Evolutionary conservation across 2,888 invertebrate genomes (phyloP).

Genomic region (Epinotia ramella): DNA sequence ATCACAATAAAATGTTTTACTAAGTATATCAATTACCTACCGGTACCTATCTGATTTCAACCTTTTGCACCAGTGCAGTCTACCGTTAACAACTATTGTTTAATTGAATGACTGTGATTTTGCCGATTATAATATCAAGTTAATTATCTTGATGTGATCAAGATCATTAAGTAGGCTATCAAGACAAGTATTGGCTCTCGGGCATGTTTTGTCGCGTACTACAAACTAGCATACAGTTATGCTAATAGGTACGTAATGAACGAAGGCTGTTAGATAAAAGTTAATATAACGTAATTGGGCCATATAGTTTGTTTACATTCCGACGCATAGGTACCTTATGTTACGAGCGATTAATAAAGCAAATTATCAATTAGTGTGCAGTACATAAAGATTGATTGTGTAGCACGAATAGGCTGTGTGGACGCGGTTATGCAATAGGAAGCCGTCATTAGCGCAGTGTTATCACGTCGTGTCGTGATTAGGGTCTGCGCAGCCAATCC

Average conservation of each 20-base stretch:
- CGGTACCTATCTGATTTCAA: not conserved
- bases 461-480: conserved; percentile 83
- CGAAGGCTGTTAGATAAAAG: conserved; percentile 24
- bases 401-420: conserved; percentile 46
- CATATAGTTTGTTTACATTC: conserved; percentile 30
- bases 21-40: not conserved
- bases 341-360: conserved; percentile 27
- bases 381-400: conserved; percentile 25
- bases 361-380: conserved; percentile 35
- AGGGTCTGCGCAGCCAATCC: conserved; percentile 79
- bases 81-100: not conserved
- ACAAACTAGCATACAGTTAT: conserved; percentile 15
- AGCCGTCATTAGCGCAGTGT: conserved; percentile 78
- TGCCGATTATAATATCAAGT: not conserved
- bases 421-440: conserved; percentile 68
- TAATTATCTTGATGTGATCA: conserved; percentile 1
- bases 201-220: not conserved
- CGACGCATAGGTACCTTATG: conserved; percentile 8
- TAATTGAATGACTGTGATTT: not conserved
- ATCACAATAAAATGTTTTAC: not conserved
- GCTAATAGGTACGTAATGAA: conserved; percentile 14
- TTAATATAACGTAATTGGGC: conserved; percentile 12
- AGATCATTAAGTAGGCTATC: conserved; percentile 7
- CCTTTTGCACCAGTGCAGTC: not conserved
- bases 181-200: conserved; percentile 9